Conservation (phyloP, 2,888 invertebrate species). For the Amblyjoppa proteus region DNA sequence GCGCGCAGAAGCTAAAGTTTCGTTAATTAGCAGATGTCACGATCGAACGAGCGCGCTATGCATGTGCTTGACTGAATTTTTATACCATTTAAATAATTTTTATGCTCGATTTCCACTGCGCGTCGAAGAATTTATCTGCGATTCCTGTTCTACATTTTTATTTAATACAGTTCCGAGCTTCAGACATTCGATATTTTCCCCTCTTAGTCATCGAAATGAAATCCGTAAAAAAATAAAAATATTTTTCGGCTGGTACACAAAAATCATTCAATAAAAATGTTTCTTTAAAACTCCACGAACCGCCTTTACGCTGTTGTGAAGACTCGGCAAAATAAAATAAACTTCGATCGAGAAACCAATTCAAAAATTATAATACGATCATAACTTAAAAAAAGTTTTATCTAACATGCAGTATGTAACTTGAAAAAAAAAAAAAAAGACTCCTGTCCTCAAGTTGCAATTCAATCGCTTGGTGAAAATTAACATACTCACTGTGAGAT, state of each 20-base stretch:
- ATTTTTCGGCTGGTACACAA: background rate
- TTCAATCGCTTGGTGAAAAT: background rate
- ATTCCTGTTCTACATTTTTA: background rate
- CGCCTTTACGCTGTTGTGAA: background rate
- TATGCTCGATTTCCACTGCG: background rate
- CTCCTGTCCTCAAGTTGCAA: background rate
- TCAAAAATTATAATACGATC: no score
- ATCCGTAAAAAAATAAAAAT: background rate
- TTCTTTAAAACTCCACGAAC: background rate
- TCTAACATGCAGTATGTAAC: no score
- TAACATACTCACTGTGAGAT: background rate
- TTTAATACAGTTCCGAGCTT: background rate
- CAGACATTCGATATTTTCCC: background rate
- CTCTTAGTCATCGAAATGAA: background rate
- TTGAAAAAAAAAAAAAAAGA: background rate
- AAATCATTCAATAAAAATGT: background rate
- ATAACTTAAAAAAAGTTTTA: no score
- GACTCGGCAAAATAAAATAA: background rate
- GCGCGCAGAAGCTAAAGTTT: conserved; percentile 44
- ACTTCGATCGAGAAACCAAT: background rate
- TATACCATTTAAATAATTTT: background rate
- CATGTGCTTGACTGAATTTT: background rate
- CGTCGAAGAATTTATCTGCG: background rate
- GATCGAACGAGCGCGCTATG: conserved; percentile 5
- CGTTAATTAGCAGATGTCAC: conserved; percentile 28